Evolutionary conservation across 35 echinoderm and acorn worm species (phyloP).

Genomic region (Lytechinus pictus): DNA sequence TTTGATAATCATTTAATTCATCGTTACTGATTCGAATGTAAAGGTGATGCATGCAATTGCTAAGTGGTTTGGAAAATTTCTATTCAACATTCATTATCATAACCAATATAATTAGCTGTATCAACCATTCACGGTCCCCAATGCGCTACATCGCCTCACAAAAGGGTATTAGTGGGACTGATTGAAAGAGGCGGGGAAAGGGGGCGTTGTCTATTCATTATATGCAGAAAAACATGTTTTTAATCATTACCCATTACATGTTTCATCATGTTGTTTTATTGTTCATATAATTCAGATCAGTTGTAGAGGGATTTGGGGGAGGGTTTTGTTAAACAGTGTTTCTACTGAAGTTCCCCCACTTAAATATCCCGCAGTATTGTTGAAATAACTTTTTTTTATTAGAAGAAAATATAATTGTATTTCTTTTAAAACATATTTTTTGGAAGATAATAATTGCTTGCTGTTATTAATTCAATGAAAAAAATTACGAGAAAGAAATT

Average conservation of each 20-base stretch:
- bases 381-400: too few species aligned
- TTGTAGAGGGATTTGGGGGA: neutral
- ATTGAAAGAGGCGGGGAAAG: neutral
- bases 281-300: neutral
- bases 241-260: neutral
- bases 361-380: too few species aligned
- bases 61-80: neutral
- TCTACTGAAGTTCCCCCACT: too few species aligned
- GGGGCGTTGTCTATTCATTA: neutral
- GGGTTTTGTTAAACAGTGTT: neutral
- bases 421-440: too few species aligned
- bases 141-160: neutral
- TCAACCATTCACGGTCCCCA: neutral
- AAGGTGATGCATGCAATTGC: neutral
- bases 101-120: neutral
- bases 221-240: neutral
- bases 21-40: neutral
- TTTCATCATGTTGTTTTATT: neutral
- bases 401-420: too few species aligned
- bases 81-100: neutral
- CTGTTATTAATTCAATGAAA: too few species aligned
- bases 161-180: neutral
- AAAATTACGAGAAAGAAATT: too few species aligned
- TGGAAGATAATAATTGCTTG: too few species aligned
- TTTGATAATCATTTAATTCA: conserved; percentile 7